Base-by-base conservation (phyloP, 2,797 vertebrate species). In the Artibeus jamaicensis region DNA sequence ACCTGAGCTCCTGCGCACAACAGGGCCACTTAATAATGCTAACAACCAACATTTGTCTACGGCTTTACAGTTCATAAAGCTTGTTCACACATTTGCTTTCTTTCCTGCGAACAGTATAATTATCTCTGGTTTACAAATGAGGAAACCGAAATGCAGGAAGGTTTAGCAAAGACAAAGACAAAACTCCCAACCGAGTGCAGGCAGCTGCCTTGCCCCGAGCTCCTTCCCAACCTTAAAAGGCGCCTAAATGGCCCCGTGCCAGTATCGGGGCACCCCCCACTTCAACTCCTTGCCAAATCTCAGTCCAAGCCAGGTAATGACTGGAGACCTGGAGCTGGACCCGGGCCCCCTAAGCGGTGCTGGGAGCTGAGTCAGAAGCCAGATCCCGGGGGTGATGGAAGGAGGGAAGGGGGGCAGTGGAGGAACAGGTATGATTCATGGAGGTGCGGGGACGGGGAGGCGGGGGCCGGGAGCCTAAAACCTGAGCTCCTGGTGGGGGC, bases 21-120 rank as follows among this genome's bases (percentile, higher is more conserved):
- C 19, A 37, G 78, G 82, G 32, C 55, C 86, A 62, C 62, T 92
- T 92, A 89, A 87, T 92, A 86, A 92, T 0, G 10, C 91, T 88
- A 96, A 88, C 93, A 76, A 94, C 62, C 67, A 92, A 93, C 82
- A 92, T 94, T 96, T 92, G 93, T 95, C 96, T 96, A 84, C 74
- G 85, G 94, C 74, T 97, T 97, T 82, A 93, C 97, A 96, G 96
- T 93, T 95, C 96, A 86, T 90, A 96, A 97, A 97, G 85, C 94
- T 89, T 1, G 0, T 96, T 97, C 90, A 73, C 95, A 94, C 89
- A 21, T 67, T 95, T 16, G 4, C 92, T 93, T 92, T 96, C 95
- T 77, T 89, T 91, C 5, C 11, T 73, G 79, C 84, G 91, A 86
- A 77, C 2, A 91, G 92, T 48, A 70, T 94, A 93, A 97, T 96